A percentile compares a stretch with the other conserved stretches of the same genome.
Conservation (phyloP, 2,797 vertebrate genomes). For the Oophaga sylvatica region DNA sequence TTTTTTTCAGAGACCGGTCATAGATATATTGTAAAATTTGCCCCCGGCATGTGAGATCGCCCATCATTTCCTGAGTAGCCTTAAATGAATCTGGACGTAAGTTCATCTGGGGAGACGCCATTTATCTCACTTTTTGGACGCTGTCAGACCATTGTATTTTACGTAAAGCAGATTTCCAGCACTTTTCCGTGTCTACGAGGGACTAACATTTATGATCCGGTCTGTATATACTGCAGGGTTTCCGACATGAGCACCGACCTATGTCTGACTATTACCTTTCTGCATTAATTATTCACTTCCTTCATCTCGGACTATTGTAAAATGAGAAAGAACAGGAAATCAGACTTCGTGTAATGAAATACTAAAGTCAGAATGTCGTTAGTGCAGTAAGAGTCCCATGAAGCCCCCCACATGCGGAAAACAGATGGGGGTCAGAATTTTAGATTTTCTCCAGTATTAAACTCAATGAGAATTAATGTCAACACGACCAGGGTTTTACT, state of each 20-base stretch:
- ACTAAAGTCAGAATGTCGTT: not conserved
- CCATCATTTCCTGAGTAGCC: constrained; percentile 1
- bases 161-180: not conserved
- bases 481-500: not conserved
- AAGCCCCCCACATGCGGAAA: not conserved
- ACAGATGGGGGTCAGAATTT: not conserved
- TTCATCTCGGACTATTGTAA: not conserved
- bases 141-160: constrained; percentile 25
- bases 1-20: too few relatives aligned
- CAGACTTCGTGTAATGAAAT: not conserved
- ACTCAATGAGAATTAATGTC: not conserved
- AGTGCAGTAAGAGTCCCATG: not conserved
- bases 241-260: not conserved
- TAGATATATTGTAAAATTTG: not conserved
- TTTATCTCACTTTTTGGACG: constrained; percentile 2
- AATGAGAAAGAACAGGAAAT: not conserved
- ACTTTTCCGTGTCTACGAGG: not conserved
- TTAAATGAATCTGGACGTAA: constrained; percentile 13
- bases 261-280: constrained; percentile 2
- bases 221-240: not conserved
- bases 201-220: not conserved
- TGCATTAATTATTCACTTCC: constrained; percentile 19
- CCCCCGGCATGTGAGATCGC: not conserved
- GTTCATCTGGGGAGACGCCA: constrained; percentile 29
- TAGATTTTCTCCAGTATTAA: not conserved